These are phyloP conservation scores for Incurvaria masculella DNA, from an alignment of 2,888 invertebrate genomes.

Conservation along the genomic window DNA sequence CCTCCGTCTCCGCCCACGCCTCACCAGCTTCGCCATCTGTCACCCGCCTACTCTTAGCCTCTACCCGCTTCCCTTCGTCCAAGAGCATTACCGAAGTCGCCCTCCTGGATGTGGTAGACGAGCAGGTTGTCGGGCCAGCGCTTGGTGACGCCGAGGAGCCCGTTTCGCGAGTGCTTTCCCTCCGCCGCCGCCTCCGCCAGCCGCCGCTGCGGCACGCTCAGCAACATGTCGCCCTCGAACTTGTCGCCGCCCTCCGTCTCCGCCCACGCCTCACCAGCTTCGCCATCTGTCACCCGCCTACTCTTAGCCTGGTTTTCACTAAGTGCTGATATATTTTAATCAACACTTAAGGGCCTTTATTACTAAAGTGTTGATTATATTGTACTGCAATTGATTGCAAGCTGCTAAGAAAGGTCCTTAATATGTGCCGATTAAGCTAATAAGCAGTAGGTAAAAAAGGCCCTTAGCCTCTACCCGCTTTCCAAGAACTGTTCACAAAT, in stretches of 20 bases:
- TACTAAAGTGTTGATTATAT: too few species aligned
- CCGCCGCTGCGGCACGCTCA: conserved; percentile 27
- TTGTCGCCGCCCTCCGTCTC: conserved; percentile 33
- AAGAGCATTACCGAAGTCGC: conserved; percentile 38
- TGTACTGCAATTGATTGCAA: too few species aligned
- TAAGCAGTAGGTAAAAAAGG: too few species aligned
- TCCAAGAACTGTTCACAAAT: too few species aligned
- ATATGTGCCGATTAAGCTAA: too few species aligned
- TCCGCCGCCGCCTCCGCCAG: conserved; percentile 25
- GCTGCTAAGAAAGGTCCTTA: too few species aligned
- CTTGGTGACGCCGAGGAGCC: conserved; percentile 33
- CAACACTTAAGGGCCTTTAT: too few species aligned
- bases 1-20: conserved; percentile 21
- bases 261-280: conserved; percentile 8
- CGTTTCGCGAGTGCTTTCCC: conserved; percentile 30
- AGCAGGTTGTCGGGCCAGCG: conserved; percentile 48
- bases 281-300: conserved; percentile 5
- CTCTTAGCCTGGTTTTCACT: too few species aligned
- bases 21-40: conserved; percentile 11
- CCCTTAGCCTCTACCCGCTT: conserved; percentile 2
- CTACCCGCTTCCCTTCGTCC: background rate
- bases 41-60: background rate
- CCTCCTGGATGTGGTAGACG: conserved; percentile 36
- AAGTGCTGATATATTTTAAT: too few species aligned
- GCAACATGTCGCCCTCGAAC: conserved; percentile 51